phyloP scores from a whole-genome alignment of 2,888 invertebrate species.

The Notodonta ziczac region DNA sequence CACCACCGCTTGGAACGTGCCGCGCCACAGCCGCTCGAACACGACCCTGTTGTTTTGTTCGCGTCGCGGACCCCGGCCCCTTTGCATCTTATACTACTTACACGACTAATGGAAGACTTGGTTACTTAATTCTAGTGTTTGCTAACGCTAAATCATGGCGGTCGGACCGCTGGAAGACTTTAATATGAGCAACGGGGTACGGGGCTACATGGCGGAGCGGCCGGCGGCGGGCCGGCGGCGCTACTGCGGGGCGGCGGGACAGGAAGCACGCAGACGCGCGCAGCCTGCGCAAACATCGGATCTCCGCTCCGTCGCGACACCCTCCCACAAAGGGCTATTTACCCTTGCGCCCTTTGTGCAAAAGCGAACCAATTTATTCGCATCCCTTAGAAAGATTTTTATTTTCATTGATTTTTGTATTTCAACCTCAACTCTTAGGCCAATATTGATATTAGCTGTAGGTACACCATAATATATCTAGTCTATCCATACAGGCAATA shows the following conservation, averaged over 20 bases:
- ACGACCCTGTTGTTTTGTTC: conserved; percentile 85
- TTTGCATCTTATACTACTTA: conserved; percentile 77
- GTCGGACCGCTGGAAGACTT: conserved; percentile 73
- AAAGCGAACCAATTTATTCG: conserved; percentile 6
- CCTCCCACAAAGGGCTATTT: conserved; percentile 52
- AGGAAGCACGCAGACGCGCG: conserved; percentile 50
- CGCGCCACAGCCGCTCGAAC: conserved; percentile 90
- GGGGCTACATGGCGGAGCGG: conserved; percentile 73
- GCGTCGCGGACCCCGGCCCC: conserved; percentile 78
- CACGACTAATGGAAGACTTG: conserved; percentile 81
- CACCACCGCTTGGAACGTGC: conserved; percentile 83
- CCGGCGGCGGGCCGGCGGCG: conserved; percentile 79
- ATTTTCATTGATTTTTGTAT: not conserved
- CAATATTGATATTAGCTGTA: too few species aligned
- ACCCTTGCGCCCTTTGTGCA: conserved; percentile 42
- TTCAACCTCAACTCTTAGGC: not conserved
- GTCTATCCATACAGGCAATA: too few species aligned
- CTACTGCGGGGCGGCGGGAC: conserved; percentile 74
- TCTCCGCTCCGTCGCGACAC: conserved; percentile 50
- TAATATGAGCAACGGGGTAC: conserved; percentile 55
- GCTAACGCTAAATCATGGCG: conserved; percentile 61
- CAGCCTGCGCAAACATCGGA: conserved; percentile 80
- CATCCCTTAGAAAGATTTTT: not conserved
- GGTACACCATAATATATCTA: too few species aligned
- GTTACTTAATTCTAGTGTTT: conserved; percentile 68